phyloP scores from a whole-genome alignment of 2,797 vertebrate species.

The Tauraco hartlaubi region DNA sequence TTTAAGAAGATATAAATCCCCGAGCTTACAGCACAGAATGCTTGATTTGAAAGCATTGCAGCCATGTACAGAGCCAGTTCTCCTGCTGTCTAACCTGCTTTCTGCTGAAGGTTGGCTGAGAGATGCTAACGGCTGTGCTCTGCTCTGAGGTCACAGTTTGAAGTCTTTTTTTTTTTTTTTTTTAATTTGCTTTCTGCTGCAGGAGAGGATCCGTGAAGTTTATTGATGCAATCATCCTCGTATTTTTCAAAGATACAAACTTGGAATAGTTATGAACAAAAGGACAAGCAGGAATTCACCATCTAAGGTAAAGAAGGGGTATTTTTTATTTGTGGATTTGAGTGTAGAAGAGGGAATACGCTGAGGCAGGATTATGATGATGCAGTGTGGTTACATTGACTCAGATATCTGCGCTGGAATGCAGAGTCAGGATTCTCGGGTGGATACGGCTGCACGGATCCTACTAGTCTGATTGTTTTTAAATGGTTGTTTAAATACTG shows the following conservation, averaged over 20 bases:
- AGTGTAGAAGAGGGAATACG: conserved; percentile 53
- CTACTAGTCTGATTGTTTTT: not conserved
- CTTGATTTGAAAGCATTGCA: conserved; percentile 74
- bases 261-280: conserved; percentile 67
- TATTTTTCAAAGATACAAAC: conserved; percentile 52
- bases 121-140: conserved; percentile 75
- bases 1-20: conserved; percentile 78
- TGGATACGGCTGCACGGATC: not conserved
- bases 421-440: conserved; percentile 46
- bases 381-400: conserved; percentile 44
- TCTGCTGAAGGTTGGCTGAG: conserved; percentile 74
- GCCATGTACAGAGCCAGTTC: conserved; percentile 65
- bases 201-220: conserved; percentile 77
- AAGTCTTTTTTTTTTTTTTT: conserved; percentile 75
- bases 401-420: conserved; percentile 49
- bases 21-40: conserved; percentile 68
- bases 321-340: conserved; percentile 58
- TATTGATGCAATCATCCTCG: conserved; percentile 47
- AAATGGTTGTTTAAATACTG: not conserved
- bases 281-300: conserved; percentile 42
- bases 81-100: conserved; percentile 76
- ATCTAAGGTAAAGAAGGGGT: conserved; percentile 77
- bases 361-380: conserved; percentile 62
- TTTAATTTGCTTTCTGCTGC: conserved; percentile 85
- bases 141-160: conserved; percentile 87